phyloP scores from a whole-genome alignment of 2,888 invertebrate species.

The Trachelus tabidus region DNA sequence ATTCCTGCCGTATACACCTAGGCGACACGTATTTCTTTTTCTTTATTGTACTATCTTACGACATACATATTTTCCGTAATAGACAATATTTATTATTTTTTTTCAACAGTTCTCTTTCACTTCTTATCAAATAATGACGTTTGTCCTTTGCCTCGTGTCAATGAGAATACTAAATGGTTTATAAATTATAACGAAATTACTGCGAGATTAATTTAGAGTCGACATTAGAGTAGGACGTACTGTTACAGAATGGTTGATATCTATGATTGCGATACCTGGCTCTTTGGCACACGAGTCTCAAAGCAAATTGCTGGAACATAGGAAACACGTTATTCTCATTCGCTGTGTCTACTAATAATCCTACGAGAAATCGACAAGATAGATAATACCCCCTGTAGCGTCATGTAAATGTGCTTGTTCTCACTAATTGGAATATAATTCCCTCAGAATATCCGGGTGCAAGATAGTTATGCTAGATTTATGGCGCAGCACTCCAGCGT shows the following conservation, averaged over 20 bases:
- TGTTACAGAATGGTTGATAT: neutral
- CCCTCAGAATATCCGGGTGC: neutral
- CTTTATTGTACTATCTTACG: neutral
- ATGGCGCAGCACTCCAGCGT: neutral
- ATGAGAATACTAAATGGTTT: neutral
- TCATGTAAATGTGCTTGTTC: neutral
- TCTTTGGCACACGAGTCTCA: neutral
- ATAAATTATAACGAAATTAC: neutral
- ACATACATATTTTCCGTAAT: neutral
- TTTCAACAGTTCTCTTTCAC: neutral
- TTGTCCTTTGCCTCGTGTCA: neutral
- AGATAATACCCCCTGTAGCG: neutral
- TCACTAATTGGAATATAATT: neutral
- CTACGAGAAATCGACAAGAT: neutral
- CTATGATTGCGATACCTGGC: neutral
- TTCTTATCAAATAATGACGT: neutral
- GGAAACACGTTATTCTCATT: neutral
- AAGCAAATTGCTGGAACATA: neutral
- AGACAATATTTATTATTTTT: neutral
- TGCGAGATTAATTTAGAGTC: neutral
- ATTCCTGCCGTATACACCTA: neutral
- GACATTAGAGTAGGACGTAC: neutral
- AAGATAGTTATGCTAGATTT: neutral
- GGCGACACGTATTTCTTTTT: neutral
- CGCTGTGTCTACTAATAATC: neutral